Base-by-base conservation (phyloP, 2,888 invertebrate genomes). In the Masnerella sp. region DNA sequence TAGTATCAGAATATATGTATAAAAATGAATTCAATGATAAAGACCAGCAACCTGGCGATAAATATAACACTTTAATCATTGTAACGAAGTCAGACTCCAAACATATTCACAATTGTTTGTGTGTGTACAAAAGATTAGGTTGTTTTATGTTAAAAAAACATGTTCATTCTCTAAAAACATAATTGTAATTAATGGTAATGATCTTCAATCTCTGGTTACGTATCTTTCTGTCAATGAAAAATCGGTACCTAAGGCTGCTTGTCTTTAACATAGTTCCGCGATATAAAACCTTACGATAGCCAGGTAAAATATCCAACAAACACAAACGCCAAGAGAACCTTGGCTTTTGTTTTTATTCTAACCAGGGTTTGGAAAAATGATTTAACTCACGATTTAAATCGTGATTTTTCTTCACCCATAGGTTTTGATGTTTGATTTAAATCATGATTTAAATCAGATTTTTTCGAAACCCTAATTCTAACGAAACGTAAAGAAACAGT, bases 221-320 rank as follows among this genome's bases (percentile, higher is more conserved):
- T 67, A 61, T 67, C 54, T 42, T 65, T 65, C 40, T n/a, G 54
- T 72, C 72, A 61, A 47, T 67, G 59, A n/a, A n/a, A n/a, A n/a
- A n/a, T n/a, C n/a, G n/a, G n/a, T n/a, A n/a, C n/a, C n/a, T n/a
- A 74, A 64, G 74, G 74, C 74, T 74, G 74, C 69, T 68, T 64
- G 58, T 69, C 65, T 69, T 69, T 62, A 65, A 69, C 74, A 65
- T 42, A 58, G 64, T 59, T 58, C 74, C 70, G 74, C 70, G 70
- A 74, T 59, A 54, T 18, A 49, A 56, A 64, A 70, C 36, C 56
- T 56, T 73, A 36, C 52, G 54, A 65, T 40, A 67, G 67, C 62
- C 51, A 52, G 8, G 54, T 32, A 52, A 51, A 59, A 7, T 25
- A 43, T 42, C 42, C 49, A 71, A 58, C 52, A 69, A 61, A 69